Base-by-base conservation (phyloP, 37 sponge, comb jelly and placozoan genomes). In the Beroe ovata region DNA sequence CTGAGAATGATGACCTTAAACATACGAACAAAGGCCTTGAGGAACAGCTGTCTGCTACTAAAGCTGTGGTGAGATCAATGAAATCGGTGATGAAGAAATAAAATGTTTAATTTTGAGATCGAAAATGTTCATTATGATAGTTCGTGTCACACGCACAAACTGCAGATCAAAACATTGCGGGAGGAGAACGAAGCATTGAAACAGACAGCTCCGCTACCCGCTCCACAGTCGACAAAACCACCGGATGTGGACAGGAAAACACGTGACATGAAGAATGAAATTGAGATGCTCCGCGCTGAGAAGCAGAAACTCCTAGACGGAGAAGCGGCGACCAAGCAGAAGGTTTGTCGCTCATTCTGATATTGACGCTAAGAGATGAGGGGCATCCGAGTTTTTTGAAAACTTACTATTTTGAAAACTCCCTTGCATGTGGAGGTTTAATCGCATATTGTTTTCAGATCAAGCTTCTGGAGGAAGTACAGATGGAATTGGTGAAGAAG, bases 401-500 rank as follows among this genome's bases (percentile, higher is more conserved):
- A n/a, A n/a, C n/a, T n/a, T n/a, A n/a, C n/a, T n/a, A n/a, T n/a
- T n/a, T n/a, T n/a, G n/a, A n/a, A n/a, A n/a, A n/a, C n/a, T n/a
- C n/a, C n/a, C n/a, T n/a, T n/a, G n/a, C n/a, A n/a, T n/a, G n/a
- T n/a, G n/a, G n/a, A n/a, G n/a, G n/a, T n/a, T n/a, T n/a, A n/a
- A n/a, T n/a, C n/a, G n/a, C n/a, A n/a, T n/a, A n/a, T n/a, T n/a
- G n/a, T n/a, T n/a, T 62, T 62, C 84, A 77, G 84, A 77, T 77
- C 21, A 77, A 77, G 54, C 84, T 77, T 6, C 84, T 77, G 35
- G 84, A 77, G 84, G 84, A 77, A 25, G 84, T 77, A 4, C 84
- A 77, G 47, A 77, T 77, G 84, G 84, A 77, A 54, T 54, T 77
- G 16, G 84, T 77, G 22, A 77, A 77, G 54, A 77, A 77, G 38